Evolutionary conservation across 2,113 vertebrate genomes (phyloP).

Genomic region (Chroicocephalus ridibundus): DNA sequence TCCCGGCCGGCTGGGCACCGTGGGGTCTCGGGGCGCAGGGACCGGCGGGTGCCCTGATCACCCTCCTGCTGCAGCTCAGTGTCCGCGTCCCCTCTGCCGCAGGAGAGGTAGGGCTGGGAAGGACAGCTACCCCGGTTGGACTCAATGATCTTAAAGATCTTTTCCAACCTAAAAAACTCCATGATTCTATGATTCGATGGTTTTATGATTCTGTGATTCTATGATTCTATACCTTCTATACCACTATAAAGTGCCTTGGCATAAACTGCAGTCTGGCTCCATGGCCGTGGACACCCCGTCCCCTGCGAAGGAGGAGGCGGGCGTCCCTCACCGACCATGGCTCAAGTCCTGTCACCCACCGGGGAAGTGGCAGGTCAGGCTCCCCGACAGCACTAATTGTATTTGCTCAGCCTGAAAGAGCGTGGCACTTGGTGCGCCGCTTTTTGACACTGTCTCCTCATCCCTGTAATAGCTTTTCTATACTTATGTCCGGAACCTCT

Average conservation of each 20-base stretch:
- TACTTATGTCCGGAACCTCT: not conserved
- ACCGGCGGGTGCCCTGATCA: not conserved
- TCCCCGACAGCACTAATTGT: fast-evolving
- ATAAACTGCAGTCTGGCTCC: fast-evolving
- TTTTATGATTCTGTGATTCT: too few species aligned
- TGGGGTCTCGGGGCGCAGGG: fast-evolving
- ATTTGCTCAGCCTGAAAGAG: too few species aligned
- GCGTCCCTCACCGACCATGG: fast-evolving
- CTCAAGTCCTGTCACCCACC: fast-evolving
- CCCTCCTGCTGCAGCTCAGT: fast-evolving
- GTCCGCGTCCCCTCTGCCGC: fast-evolving
- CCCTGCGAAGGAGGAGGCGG: fast-evolving
- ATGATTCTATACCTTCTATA: too few species aligned
- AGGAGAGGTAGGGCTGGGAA: not conserved
- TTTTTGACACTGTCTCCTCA: not conserved
- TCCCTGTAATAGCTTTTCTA: not conserved
- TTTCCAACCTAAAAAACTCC: too few species aligned
- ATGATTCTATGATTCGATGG: too few species aligned
- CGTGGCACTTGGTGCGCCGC: fast-evolving
- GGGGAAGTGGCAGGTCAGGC: fast-evolving
- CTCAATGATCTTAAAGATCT: too few species aligned
- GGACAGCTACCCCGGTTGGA: not conserved
- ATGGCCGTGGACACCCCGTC: fast-evolving
- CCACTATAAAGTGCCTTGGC: too few species aligned
- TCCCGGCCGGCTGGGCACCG: not conserved